A percentile compares a stretch with the other conserved stretches of the same genome.
phyloP scores from a whole-genome alignment of 2,888 invertebrate genomes.

The Yponomeuta sedellus region DNA sequence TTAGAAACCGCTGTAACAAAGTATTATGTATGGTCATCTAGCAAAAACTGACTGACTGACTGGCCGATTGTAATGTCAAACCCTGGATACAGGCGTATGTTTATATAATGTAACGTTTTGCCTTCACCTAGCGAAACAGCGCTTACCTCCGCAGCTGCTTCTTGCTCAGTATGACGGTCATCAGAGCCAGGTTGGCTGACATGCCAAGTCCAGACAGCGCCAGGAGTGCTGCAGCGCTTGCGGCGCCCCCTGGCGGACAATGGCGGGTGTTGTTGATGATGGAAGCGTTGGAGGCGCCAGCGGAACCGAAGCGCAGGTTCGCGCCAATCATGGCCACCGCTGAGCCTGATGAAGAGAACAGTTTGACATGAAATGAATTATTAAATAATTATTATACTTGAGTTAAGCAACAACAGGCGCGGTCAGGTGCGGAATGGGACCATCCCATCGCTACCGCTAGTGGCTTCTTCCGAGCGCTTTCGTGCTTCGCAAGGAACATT shows the following conservation, averaged over 20 bases:
- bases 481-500: too few species aligned
- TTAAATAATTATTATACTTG: too few species aligned
- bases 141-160: conserved; percentile 85
- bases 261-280: conserved; percentile 81
- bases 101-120: neutral
- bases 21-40: too few species aligned
- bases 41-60: too few species aligned
- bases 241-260: conserved; percentile 88
- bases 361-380: too few species aligned
- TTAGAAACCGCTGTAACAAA: too few species aligned
- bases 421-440: too few species aligned
- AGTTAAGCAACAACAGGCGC: too few species aligned
- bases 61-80: neutral
- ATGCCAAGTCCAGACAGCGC: conserved; percentile 87
- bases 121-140: neutral
- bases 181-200: conserved; percentile 87
- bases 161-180: conserved; percentile 87
- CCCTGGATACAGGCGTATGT: too few species aligned
- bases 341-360: conserved; percentile 68
- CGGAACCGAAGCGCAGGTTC: conserved; percentile 83
- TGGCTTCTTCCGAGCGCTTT: too few species aligned
- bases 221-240: conserved; percentile 86
- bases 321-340: conserved; percentile 88
- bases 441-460: too few species aligned
- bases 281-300: conserved; percentile 79